Evolutionary conservation across 2,888 invertebrate species (phyloP).

Genomic region (Agriotes lineatus): DNA sequence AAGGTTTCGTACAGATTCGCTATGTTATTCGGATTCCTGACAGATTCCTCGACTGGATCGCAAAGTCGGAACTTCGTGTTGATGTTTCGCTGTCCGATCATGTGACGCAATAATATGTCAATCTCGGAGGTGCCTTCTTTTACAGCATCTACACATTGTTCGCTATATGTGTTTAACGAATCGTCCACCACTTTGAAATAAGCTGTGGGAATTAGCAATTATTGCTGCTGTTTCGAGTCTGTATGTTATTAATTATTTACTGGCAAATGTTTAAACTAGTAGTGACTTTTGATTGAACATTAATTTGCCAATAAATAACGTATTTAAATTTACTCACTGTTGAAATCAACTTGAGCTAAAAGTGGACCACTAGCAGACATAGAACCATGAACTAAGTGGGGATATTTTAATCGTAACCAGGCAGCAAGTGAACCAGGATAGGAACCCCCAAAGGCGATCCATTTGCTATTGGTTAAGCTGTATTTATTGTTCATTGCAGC

Average conservation of each 20-base stretch:
- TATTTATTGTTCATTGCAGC: constrained; percentile 75
- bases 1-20: constrained; percentile 86
- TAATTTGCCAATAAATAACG: no score
- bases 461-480: constrained; percentile 73
- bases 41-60: constrained; percentile 75
- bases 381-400: constrained; percentile 86
- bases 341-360: constrained; percentile 86
- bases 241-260: no score
- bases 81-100: constrained; percentile 74
- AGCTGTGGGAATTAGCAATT: no score
- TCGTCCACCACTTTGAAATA: constrained; percentile 86
- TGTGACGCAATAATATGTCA: constrained; percentile 72
- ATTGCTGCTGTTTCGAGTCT: no score
- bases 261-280: no score
- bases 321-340: constrained; percentile 75
- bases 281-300: no score
- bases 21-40: constrained; percentile 74
- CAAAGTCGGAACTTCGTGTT: constrained; percentile 84
- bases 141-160: constrained; percentile 78
- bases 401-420: constrained; percentile 91
- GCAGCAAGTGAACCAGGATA: constrained; percentile 95
- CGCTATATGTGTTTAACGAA: constrained; percentile 77
- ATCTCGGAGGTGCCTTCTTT: constrained; percentile 76
- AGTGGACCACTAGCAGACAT: constrained; percentile 93
- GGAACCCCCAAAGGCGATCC: constrained; percentile 96